Evolutionary conservation across 2,888 invertebrate genomes (phyloP), one percentile per base, ranked within the genome.

Genomic region (Lasius fuliginosus): DNA sequence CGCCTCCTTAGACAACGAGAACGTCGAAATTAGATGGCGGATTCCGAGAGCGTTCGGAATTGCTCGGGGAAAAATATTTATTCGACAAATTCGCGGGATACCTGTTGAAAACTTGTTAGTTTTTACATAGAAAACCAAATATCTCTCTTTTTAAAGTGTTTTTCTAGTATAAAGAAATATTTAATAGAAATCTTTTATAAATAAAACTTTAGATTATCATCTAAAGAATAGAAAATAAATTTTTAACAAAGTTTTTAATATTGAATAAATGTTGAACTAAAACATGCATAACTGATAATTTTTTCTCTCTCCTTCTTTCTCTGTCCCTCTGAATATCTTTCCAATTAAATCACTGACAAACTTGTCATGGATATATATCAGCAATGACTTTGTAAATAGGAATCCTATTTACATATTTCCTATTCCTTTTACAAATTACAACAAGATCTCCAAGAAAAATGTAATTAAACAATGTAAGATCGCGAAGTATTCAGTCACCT

Each of bases 21-120:
- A 62, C 6, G 49, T 65, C 49, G 36, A 81, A 81, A 74, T 74
- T 81, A 74, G 36, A 60, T 60, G 46, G 33, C 23, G 49, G 60
- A 68, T 73, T 79, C 42, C 27, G 6, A 33, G 64, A 74, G 23
- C 42, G 42, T 33, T 4, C 53, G n/a, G 30, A 40, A 68, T 3
- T 67, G 8, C 76, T 40, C 5, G n/a, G 42, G n/a, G 69, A 15
- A 23, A 68, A 77, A 9, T 77, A 69, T 68, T 68, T 77, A 68
- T 58, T 77, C 42, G 11, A 15, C 15, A 68, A 77, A 68, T 68
- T 68, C 68, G 8, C 53, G n/a, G 40, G 12, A 56, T 5, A 77
- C n/a, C 56, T 6, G 15, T 42, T 30, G 69, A 23, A 33, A 42
- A n/a, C 6, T 56, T 9, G 23, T 23, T 9, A 8, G 9, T 15